Conservation (phyloP, 2,888 invertebrate genomes). For the Agrypnus murinus region DNA sequence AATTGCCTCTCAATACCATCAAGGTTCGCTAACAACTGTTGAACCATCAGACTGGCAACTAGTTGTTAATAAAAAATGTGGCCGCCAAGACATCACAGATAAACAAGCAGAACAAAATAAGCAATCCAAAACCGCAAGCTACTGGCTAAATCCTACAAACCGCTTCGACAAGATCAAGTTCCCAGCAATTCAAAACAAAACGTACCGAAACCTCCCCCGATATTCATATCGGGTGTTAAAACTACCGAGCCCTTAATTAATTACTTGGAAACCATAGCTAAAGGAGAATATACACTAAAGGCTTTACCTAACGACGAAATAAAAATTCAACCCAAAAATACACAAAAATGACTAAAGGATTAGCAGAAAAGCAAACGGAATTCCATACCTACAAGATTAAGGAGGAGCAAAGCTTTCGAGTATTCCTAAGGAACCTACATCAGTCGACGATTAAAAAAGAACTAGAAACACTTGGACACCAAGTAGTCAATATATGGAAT, state of each 20-base stretch:
- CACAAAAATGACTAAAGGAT: slow-evolving; percentile 18
- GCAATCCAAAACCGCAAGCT: slow-evolving; percentile 28
- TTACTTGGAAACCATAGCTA: slow-evolving; percentile 25
- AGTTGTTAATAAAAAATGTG: slow-evolving; percentile 24
- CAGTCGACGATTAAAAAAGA: slow-evolving; percentile 8
- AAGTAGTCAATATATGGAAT: slow-evolving; percentile 18
- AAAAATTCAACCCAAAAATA: slow-evolving; percentile 35
- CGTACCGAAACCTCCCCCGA: slow-evolving; percentile 28
- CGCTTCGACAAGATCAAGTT: slow-evolving; percentile 7
- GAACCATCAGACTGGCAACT: slow-evolving; percentile 27
- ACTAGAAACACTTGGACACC: slow-evolving; percentile 21
- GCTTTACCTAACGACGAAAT: slow-evolving; percentile 28
- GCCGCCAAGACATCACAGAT: slow-evolving; percentile 10
- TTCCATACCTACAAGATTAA: slow-evolving; percentile 19
- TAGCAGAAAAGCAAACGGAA: slow-evolving; percentile 14
- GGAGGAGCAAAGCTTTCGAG: slow-evolving; percentile 17
- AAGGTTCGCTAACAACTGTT: not conserved
- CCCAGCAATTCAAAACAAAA: slow-evolving; percentile 20
- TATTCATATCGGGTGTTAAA: too few species aligned
- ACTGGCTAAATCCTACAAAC: too few species aligned
- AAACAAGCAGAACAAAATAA: slow-evolving; percentile 23
- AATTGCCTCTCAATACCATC: not conserved
- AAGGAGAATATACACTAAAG: slow-evolving; percentile 27
- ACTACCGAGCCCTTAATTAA: slow-evolving; percentile 21
- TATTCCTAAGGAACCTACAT: slow-evolving; percentile 29